phyloP scores from a whole-genome alignment of 2,797 vertebrate species.

The Ibycter americanus region DNA sequence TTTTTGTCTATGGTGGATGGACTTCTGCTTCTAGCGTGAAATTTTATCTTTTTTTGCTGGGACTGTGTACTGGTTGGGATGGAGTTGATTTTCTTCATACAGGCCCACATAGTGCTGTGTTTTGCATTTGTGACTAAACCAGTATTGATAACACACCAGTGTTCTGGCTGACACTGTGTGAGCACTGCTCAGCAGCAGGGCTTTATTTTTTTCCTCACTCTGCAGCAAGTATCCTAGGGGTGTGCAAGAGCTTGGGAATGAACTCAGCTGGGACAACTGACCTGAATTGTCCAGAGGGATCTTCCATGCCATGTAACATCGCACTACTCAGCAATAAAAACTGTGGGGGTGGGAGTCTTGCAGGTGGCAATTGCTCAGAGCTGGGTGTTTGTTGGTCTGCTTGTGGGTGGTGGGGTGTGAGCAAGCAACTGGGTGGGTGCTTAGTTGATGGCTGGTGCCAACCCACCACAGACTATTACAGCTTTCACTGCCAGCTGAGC shows the following conservation, averaged over 20 bases:
- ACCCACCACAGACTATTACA: not conserved
- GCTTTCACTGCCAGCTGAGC: not conserved
- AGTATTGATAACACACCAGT: not conserved
- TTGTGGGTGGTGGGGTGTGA: not conserved
- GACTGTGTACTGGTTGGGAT: rapidly evolving
- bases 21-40: not conserved
- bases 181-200: not conserved
- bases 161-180: not conserved
- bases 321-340: not conserved
- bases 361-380: not conserved
- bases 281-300: not conserved
- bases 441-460: not conserved
- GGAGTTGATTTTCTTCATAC: not conserved
- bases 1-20: not conserved
- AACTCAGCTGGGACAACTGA: not conserved
- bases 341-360: not conserved
- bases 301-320: not conserved
- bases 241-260: not conserved
- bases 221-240: not conserved
- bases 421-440: not conserved
- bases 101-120: not conserved
- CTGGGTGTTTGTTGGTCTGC: not conserved
- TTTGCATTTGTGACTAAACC: not conserved
- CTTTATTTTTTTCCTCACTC: not conserved
- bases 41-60: not conserved